Percentiles rank a stretch among this genome's conserved stretches.
Evolutionary conservation across 2,113 vertebrate species (phyloP).

Genomic region (Halichoeres trimaculatus): DNA sequence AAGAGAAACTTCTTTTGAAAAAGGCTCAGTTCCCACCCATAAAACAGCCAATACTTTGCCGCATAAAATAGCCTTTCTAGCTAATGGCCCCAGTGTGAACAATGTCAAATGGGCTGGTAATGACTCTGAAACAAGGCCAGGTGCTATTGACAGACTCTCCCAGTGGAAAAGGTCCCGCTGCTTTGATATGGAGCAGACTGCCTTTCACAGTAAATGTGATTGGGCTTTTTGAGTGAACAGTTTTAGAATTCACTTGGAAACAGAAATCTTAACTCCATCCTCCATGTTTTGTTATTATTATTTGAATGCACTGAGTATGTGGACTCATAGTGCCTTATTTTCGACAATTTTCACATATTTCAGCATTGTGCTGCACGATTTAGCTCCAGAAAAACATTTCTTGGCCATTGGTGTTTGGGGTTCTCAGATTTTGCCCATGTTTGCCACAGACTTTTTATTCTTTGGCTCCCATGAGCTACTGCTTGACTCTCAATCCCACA

Average conservation of each 20-base stretch:
- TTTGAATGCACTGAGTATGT: neutral
- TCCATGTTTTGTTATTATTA: neutral
- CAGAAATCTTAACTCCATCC: constrained; percentile 3
- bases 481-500: no score
- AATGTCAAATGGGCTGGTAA: constrained; percentile 70
- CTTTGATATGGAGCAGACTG: constrained; percentile 27
- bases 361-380: neutral
- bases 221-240: constrained; percentile 1
- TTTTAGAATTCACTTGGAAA: constrained; percentile 40
- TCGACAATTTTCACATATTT: neutral
- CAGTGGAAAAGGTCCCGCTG: constrained; percentile 48
- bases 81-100: constrained; percentile 65
- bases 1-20: constrained; percentile 43
- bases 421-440: no score
- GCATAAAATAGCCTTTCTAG: constrained; percentile 52
- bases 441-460: no score
- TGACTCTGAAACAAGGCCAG: constrained; percentile 65
- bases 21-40: constrained; percentile 30
- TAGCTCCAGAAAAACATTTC: neutral
- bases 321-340: neutral
- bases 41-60: constrained; percentile 29
- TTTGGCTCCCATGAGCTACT: no score
- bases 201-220: constrained; percentile 32
- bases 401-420: neutral
- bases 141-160: constrained; percentile 62